phyloP scores from a whole-genome alignment of 2,113 vertebrate genomes.

The Nibea albiflora region DNA sequence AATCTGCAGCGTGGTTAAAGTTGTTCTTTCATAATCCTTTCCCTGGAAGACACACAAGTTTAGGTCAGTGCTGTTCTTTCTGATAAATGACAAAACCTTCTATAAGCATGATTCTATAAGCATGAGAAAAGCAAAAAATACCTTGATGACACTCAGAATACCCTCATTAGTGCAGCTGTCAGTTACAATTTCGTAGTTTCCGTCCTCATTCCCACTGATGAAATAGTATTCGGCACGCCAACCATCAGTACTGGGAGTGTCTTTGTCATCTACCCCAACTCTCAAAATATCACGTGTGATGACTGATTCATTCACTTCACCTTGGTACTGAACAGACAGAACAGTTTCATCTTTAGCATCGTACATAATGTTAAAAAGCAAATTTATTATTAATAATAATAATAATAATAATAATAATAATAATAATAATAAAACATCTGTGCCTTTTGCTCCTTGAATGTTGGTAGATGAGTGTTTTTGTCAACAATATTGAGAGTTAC shows the following conservation, averaged over 20 bases:
- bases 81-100: background rate
- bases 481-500: slow-evolving; percentile 78
- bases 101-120: background rate
- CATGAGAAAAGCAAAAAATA: slow-evolving; percentile 47
- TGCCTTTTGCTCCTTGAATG: slow-evolving; percentile 67
- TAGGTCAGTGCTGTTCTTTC: background rate
- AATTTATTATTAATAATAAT: too few species aligned
- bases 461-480: slow-evolving; percentile 81
- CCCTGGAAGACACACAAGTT: slow-evolving; percentile 72
- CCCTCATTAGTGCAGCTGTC: slow-evolving; percentile 88
- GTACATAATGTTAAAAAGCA: background rate
- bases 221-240: slow-evolving; percentile 84
- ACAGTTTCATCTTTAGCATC: slow-evolving; percentile 8
- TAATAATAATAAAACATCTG: background rate
- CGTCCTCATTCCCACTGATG: slow-evolving; percentile 79
- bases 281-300: slow-evolving; percentile 55
- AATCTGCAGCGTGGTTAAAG: slow-evolving; percentile 59
- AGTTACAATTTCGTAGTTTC: slow-evolving; percentile 79
- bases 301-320: slow-evolving; percentile 63
- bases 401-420: too few species aligned
- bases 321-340: slow-evolving; percentile 65
- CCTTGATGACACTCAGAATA: slow-evolving; percentile 85
- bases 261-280: slow-evolving; percentile 82
- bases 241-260: slow-evolving; percentile 76
- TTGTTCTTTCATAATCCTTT: slow-evolving; percentile 72